phyloP scores from a whole-genome alignment of 1,140 invertebrate genomes.

The Leptinotarsa defecta region DNA sequence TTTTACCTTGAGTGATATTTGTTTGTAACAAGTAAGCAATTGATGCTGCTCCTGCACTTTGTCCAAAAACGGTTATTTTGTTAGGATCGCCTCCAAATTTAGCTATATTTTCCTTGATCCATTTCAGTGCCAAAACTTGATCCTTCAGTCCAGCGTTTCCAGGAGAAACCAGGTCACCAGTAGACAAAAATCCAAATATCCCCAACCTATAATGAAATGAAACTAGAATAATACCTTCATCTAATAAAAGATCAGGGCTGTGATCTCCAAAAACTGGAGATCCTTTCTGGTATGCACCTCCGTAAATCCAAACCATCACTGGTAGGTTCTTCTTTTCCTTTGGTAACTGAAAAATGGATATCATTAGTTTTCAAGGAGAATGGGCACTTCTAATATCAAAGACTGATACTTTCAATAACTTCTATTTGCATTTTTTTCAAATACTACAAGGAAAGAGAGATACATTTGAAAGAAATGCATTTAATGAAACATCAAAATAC shows the following conservation, averaged over 20 bases:
- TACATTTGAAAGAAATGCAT: not conserved
- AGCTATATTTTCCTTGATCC: constrained; percentile 72
- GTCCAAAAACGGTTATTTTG: constrained; percentile 69
- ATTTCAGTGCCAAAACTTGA: constrained; percentile 70
- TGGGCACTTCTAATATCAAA: not conserved
- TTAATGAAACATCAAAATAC: too few species aligned
- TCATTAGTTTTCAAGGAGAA: constrained; percentile 14
- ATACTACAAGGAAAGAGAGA: not conserved
- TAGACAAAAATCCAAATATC: constrained; percentile 59
- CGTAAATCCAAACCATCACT: constrained; percentile 71
- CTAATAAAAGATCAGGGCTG: constrained; percentile 68
- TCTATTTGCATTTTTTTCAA: not conserved
- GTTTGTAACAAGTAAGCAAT: constrained; percentile 69
- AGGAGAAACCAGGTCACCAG: constrained; percentile 63
- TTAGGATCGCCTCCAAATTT: constrained; percentile 74
- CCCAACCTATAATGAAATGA: constrained; percentile 74
- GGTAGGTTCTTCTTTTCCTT: constrained; percentile 29
- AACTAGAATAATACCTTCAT: constrained; percentile 70
- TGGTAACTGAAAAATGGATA: constrained; percentile 10
- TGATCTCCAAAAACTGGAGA: constrained; percentile 65
- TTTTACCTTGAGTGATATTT: constrained; percentile 62
- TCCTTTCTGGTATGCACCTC: constrained; percentile 70
- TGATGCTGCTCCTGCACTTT: constrained; percentile 70
- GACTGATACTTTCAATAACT: not conserved
- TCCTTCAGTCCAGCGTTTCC: constrained; percentile 74